Percentiles rank a stretch among this genome's conserved stretches.
These are phyloP conservation scores for Atherinomorus stipes DNA, from an alignment of 2,113 vertebrate species.

Conservation along the genomic window DNA sequence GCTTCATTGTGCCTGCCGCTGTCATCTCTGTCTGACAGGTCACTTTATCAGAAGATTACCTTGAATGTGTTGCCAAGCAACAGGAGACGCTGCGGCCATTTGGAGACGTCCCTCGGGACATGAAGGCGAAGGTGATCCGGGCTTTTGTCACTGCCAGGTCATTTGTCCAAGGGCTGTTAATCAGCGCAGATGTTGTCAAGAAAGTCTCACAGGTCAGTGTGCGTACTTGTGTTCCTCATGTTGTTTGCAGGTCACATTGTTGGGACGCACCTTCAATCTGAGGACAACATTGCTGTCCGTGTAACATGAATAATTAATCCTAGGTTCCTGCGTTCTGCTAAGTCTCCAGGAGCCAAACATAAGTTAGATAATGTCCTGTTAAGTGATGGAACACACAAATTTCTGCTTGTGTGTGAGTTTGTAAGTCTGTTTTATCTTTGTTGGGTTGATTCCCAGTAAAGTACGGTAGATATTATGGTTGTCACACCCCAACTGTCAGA, in stretches of 20 bases:
- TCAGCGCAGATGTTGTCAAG: constrained; percentile 88
- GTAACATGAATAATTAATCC: not conserved
- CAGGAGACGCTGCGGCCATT: constrained; percentile 90
- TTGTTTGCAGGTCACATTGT: not conserved
- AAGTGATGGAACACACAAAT: constrained; percentile 14
- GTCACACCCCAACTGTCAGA: constrained; percentile 62
- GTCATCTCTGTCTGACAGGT: constrained; percentile 52
- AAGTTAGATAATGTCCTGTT: constrained; percentile 11
- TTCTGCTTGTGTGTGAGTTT: not conserved
- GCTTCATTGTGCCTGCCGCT: not conserved
- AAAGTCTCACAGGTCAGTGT: constrained; percentile 91
- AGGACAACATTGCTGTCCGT: not conserved
- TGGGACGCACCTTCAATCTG: not conserved
- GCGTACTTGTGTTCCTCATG: not conserved
- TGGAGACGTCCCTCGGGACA: constrained; percentile 88
- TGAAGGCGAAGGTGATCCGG: constrained; percentile 87
- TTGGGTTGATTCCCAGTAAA: constrained; percentile 33
- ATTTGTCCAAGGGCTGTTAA: constrained; percentile 89
- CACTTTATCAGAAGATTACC: constrained; percentile 88
- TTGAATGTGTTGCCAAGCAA: constrained; percentile 94
- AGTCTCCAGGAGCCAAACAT: not conserved
- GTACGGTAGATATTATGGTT: constrained; percentile 47
- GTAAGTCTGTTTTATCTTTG: constrained; percentile 5
- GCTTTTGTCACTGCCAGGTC: constrained; percentile 90
- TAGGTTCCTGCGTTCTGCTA: not conserved